Base-by-base conservation (phyloP, 2,113 vertebrate species). In the Seriola aureovittata region DNA sequence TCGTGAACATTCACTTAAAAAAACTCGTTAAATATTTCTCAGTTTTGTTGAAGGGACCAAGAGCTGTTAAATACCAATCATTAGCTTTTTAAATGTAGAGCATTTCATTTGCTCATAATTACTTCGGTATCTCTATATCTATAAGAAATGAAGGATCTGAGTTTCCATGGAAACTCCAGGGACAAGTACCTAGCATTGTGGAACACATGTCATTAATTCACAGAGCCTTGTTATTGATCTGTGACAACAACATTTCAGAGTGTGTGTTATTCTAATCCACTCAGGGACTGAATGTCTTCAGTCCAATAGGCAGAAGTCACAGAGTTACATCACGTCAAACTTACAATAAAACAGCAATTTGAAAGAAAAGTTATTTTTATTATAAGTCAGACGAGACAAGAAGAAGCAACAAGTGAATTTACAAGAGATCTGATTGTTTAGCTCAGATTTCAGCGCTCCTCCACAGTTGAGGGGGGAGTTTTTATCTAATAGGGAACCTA, bases 91-190 rank as follows among this genome's bases (percentile, higher is more conserved):
- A 14, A 46, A 50, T 50, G 19, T 19, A 19, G 48, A 8, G 6
- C 17, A 54, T n/a, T 9, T 57, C 1, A 55, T 71, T 44, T 12
- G 42, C 11, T 42, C 16, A 12, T 36, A 3, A 9, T 21, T 60
- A 19, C 14, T 34, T 60, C 34, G 16, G 34, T 46, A 60, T 21
- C 21, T 72, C 55, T 44, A 4, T 58, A 46, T 21, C 2, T 57
- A 13, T 25, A 38, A 75, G 60, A 55, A 4, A 13, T 11, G 14
- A 34, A 17, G 23, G 3, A 13, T 23, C 9, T 10, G 6, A 10
- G 73, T 66, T 67, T 55, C 36, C 68, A 46, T 46, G 38, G 58
- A 57, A 64, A 42, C 58, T 32, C 25, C 17, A 57, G 50, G 2
- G 50, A 46, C 50, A 52, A 14, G 48, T 12, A 38, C 13, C 19